phyloP scores from a whole-genome alignment of 2,888 invertebrate genomes.

The Strigamia transsilvanica region DNA sequence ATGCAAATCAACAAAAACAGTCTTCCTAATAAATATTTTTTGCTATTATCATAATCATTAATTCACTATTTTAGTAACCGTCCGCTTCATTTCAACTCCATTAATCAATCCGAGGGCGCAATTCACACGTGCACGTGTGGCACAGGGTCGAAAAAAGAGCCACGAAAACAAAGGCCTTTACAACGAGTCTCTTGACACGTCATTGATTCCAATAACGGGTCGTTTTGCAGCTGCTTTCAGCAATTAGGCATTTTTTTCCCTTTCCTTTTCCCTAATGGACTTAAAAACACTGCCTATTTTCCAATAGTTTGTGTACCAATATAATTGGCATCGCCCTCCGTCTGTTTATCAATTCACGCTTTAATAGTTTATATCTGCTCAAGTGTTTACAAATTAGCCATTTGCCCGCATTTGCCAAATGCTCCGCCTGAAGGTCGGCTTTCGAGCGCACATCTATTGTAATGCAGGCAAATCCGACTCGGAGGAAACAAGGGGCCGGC shows the following conservation, averaged over 20 bases:
- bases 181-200: conserved; percentile 27
- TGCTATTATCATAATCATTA: background rate
- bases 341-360: conserved; percentile 36
- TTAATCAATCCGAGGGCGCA: background rate
- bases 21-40: no score
- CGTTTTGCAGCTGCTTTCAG: conserved; percentile 20
- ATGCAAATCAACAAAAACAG: no score
- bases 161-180: conserved; percentile 23
- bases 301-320: background rate
- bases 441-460: background rate
- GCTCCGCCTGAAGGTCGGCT: conserved; percentile 39
- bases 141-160: conserved; percentile 9
- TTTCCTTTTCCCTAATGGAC: no score
- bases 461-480: conserved; percentile 29
- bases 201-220: conserved; percentile 37
- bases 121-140: conserved; percentile 1
- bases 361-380: conserved; percentile 32
- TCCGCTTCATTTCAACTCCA: conserved; percentile 1
- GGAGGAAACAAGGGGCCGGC: conserved; percentile 17
- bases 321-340: conserved; percentile 1
- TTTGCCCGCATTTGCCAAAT: conserved; percentile 41
- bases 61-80: background rate
- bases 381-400: conserved; percentile 33
- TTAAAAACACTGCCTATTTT: no score
- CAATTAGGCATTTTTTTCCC: conserved; percentile 19